These are phyloP conservation scores for Elephas maximus DNA, from an alignment of 2,113 vertebrate species.

Conservation along the genomic window DNA sequence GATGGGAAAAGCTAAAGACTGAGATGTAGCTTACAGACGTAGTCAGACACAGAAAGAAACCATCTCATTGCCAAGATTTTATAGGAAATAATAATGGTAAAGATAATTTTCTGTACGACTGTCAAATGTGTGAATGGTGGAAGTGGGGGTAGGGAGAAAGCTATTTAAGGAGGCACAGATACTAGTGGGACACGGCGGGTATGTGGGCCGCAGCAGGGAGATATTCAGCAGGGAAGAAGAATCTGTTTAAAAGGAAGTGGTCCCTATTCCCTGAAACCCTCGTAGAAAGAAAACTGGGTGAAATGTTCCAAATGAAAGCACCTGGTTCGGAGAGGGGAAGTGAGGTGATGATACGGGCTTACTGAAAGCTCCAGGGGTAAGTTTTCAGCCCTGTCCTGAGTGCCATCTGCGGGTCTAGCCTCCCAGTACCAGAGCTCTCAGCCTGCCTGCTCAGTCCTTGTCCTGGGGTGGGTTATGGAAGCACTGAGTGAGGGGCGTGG, in stretches of 20 bases:
- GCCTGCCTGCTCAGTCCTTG: neutral
- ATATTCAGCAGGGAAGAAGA: neutral
- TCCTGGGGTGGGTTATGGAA: neutral
- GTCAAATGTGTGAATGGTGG: neutral
- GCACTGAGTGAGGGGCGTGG: rapidly evolving
- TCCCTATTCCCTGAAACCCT: neutral
- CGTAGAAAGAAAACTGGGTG: neutral
- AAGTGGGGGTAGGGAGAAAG: neutral
- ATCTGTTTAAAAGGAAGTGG: neutral
- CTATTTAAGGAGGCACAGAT: neutral
- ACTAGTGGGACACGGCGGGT: neutral
- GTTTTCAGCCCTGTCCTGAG: neutral
- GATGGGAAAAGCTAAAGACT: neutral
- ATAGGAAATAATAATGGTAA: neutral
- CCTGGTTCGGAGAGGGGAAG: neutral
- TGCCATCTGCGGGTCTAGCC: neutral
- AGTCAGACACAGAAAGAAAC: neutral
- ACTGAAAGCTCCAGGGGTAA: neutral
- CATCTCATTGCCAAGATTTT: neutral
- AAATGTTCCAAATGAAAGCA: neutral
- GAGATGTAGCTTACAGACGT: neutral
- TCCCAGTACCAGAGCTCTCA: neutral
- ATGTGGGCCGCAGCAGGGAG: neutral
- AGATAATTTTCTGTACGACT: conserved; percentile 31
- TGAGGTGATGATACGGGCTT: neutral